Conservation (phyloP, 2,888 invertebrate genomes). For the Epinotia bilunana region DNA sequence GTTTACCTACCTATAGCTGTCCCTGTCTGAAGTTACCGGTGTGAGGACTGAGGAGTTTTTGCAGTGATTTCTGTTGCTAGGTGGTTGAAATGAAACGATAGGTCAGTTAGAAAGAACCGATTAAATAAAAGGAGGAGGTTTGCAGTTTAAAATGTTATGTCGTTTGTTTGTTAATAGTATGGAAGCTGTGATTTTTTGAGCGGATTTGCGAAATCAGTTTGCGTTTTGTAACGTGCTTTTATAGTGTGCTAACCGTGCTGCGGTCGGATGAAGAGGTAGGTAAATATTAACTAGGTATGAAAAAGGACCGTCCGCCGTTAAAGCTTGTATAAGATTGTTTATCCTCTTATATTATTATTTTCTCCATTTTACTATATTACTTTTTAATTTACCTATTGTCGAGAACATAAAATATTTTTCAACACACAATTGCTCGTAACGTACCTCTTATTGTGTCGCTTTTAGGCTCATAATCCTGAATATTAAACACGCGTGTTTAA, state of each 20-base stretch:
- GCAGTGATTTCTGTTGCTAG: slow-evolving; percentile 7
- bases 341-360: too few relatives aligned
- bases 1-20: background rate
- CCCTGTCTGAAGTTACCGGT: background rate
- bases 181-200: background rate
- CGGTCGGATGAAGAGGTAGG: too few relatives aligned
- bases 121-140: background rate
- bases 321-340: too few relatives aligned
- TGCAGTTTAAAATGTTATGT: background rate
- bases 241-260: background rate
- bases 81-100: slow-evolving; percentile 2
- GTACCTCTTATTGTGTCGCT: too few relatives aligned
- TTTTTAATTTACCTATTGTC: too few relatives aligned
- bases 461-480: too few relatives aligned
- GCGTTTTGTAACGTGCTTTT: background rate
- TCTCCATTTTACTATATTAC: too few relatives aligned
- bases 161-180: background rate
- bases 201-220: background rate
- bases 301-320: too few relatives aligned
- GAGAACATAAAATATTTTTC: too few relatives aligned
- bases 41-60: slow-evolving; percentile 12
- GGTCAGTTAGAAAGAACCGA: slow-evolving; percentile 8
- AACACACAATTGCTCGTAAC: too few relatives aligned
- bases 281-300: too few relatives aligned
- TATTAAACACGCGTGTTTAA: too few relatives aligned